These are phyloP conservation scores for Phasianus colchicus DNA, from an alignment of 2,113 vertebrate genomes.

Conservation along the genomic window DNA sequence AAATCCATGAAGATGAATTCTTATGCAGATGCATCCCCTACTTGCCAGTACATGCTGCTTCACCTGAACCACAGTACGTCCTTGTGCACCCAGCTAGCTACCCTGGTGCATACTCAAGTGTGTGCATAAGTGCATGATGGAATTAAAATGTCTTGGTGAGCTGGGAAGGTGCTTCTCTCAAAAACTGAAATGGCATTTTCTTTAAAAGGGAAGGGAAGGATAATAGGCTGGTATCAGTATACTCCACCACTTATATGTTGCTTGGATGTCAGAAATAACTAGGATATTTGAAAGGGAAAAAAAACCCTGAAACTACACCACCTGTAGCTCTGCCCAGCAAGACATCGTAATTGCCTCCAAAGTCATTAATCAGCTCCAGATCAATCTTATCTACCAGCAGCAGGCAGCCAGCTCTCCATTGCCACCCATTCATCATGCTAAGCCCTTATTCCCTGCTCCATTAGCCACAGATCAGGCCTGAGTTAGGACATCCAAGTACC, in stretches of 20 bases:
- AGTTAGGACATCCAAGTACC: constrained; percentile 23
- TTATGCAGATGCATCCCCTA: not conserved
- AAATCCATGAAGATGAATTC: not conserved
- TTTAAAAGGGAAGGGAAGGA: not conserved
- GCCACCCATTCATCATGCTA: constrained; percentile 67
- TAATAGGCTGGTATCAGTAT: not conserved
- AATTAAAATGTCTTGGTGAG: not conserved
- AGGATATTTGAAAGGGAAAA: constrained; percentile 54
- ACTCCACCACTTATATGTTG: not conserved
- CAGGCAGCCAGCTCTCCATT: constrained; percentile 73
- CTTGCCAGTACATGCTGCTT: not conserved
- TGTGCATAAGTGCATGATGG: not conserved
- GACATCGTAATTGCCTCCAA: constrained; percentile 65
- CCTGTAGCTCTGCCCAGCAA: constrained; percentile 68
- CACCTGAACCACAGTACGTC: not conserved
- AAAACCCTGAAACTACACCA: constrained; percentile 19
- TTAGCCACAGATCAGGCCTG: constrained; percentile 52
- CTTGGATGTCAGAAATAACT: constrained; percentile 6
- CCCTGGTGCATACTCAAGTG: not conserved
- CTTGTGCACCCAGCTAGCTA: not conserved
- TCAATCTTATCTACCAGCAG: constrained; percentile 73
- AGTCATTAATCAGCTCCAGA: constrained; percentile 76
- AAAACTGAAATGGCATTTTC: not conserved
- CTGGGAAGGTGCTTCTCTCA: not conserved
- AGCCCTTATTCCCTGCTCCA: constrained; percentile 58